Base-by-base conservation (phyloP, 2,888 invertebrate genomes). In the Chelonus formosanus region DNA sequence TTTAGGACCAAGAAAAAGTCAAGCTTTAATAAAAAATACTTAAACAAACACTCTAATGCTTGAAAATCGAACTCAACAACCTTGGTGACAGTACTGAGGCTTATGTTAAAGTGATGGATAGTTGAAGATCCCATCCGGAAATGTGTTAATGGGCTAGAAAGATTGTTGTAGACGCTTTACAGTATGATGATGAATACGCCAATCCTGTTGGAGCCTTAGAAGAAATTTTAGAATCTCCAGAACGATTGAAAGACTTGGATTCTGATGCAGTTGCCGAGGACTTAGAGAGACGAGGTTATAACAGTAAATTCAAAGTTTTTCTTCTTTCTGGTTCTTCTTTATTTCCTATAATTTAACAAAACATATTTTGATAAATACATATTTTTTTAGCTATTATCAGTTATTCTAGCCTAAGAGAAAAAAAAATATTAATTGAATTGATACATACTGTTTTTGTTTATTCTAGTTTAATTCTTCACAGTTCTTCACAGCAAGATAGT, bases 111-210 rank as follows among this genome's bases (percentile, higher is more conserved):
- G 96, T 98, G 2, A 86, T 99, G 61, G 99, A 99, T 80, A 97
- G 98, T 0, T 97, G 98, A 0, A 89, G 99, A 75, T 98, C 99
- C 0, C 99, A 99, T 86, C 98, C 98, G 0, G 99, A 99, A 86
- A 97, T 98, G 0, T 99, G 99, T 84, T 99, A 99, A 80, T 98
- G 98, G 98, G 99, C 99, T 0, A 88, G 98, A 48, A 99, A 99
- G 86, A 99, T 99, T 98, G 99, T 99, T 0, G 97, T 98, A 0
- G 99, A 99, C 85, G 99, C 99, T 1, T 86, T 99, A 55, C 99
- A 99, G 78, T 97, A 98, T 76, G 98, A 98, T 79, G 98, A 98
- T 78, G 97, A 97, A 81, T 97, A 96, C 74, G 93, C 94, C 0
- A 97, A 97, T 85, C 97, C 98, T 0, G 97, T 98, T 0, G 96